A percentile compares a stretch with the other conserved stretches of the same genome.
Conservation (phyloP, 2,113 vertebrate species). For the Leucosticte australis region DNA sequence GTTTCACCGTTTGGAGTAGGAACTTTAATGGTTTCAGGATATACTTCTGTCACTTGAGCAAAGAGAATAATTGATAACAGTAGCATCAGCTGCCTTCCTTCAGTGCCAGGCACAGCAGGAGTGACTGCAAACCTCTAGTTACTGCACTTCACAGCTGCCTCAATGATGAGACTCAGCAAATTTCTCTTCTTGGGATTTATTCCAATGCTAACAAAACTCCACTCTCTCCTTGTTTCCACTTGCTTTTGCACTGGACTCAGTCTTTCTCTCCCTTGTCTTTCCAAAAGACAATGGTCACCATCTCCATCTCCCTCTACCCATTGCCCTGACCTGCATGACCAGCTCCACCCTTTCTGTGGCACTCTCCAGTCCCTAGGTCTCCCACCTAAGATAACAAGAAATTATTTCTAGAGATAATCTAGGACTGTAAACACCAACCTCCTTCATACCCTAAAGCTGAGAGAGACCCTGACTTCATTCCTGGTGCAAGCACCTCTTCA, state of each 20-base stretch:
- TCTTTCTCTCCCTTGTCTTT: background rate
- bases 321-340: background rate
- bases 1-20: background rate
- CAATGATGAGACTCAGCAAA: background rate
- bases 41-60: background rate
- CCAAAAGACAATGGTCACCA: background rate
- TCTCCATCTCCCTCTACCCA: fast-evolving
- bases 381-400: background rate
- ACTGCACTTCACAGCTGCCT: background rate
- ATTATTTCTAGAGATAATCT: background rate
- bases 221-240: background rate
- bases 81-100: background rate
- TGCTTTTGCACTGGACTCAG: background rate
- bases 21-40: background rate
- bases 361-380: background rate
- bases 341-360: background rate
- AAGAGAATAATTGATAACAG: slow-evolving; percentile 28
- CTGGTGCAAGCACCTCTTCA: background rate
- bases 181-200: background rate
- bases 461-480: background rate
- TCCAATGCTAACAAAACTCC: background rate
- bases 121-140: background rate
- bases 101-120: background rate
- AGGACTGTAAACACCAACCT: background rate
- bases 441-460: background rate